Conservation (phyloP, 2,888 invertebrate genomes). For the Anoncus sp. region DNA sequence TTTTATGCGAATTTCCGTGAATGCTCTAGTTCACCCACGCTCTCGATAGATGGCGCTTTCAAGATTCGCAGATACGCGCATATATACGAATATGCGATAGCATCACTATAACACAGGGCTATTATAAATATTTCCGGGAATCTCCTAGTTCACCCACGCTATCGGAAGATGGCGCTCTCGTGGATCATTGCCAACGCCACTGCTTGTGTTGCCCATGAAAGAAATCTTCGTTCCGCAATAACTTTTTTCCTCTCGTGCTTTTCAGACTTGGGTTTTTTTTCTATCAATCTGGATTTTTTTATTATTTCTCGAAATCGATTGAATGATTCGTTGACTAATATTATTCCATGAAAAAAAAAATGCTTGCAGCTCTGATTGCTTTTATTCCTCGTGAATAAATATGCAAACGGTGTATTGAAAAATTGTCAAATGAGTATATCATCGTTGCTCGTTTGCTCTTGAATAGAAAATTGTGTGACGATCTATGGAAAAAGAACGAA, state of each 20-base stretch:
- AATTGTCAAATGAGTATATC: background rate
- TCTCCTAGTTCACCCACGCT: conserved; percentile 5
- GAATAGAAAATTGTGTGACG: background rate
- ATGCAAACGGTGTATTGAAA: background rate
- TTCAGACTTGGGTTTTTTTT: background rate
- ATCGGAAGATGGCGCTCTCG: conserved; percentile 11
- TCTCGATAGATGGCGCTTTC: conserved; percentile 9
- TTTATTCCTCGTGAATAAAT: background rate
- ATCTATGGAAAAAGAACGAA: background rate
- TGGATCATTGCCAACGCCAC: conserved; percentile 21
- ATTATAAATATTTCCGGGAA: conserved; percentile 1
- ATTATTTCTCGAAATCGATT: no score
- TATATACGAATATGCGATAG: background rate
- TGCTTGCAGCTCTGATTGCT: background rate
- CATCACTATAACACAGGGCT: background rate
- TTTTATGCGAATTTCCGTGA: background rate
- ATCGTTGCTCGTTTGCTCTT: background rate
- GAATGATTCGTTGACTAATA: no score
- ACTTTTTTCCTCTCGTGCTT: background rate
- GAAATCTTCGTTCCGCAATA: background rate
- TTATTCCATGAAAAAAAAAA: background rate
- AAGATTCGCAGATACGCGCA: background rate
- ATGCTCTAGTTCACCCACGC: background rate
- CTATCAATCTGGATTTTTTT: background rate
- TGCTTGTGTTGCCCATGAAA: no score